Evolutionary conservation across 2,888 invertebrate genomes (phyloP), one percentile per base, ranked within the genome.

Genomic region (Pollenia angustigena): DNA sequence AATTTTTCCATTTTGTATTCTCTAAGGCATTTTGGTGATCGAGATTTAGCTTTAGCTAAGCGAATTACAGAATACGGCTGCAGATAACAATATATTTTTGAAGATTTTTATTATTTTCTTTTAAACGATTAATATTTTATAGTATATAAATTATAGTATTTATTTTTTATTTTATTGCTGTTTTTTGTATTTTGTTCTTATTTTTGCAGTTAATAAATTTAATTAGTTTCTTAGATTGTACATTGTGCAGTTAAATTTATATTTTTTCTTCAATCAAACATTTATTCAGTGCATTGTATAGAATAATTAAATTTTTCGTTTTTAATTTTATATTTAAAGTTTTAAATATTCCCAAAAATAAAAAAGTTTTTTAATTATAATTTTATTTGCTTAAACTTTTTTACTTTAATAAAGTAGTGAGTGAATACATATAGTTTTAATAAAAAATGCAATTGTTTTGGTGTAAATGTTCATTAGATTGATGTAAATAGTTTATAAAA

Each of bases 261-360:
- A 8, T 66, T 23, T 68, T 79, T 69, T 50, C 48, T 79, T 72
- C 69, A 80, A 66, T 85, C 54, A 60, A 87, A 85, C 86, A 85
- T 81, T 79, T 68, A 85, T 75, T 69, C 75, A 64, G 76, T 79
- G 81, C 86, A 82, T 78, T 80, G 75, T 78, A 60, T 83, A 74
- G 46, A 71, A 78, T 81, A 68, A 82, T 72, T 78, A 54, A 56
- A 52, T 23, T 58, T 42, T 60, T 72, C 32, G 12, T 79, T n/a
- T 50, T 69, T 46, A 14, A 32, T 76, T 40, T 23, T 79, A 23
- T 56, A 56, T 56, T 23, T 56, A 56, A 12, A n/a, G 8, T 12
- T 40, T 10, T 46, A 54, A 64, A 46, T 60, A 18, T 71, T 14
- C 14, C 23, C 23, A 23, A 23, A 46, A 23, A 18, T 16, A 64